phyloP scores from a whole-genome alignment of 1,140 invertebrate genomes.

The Drosophila pallidifrons region DNA sequence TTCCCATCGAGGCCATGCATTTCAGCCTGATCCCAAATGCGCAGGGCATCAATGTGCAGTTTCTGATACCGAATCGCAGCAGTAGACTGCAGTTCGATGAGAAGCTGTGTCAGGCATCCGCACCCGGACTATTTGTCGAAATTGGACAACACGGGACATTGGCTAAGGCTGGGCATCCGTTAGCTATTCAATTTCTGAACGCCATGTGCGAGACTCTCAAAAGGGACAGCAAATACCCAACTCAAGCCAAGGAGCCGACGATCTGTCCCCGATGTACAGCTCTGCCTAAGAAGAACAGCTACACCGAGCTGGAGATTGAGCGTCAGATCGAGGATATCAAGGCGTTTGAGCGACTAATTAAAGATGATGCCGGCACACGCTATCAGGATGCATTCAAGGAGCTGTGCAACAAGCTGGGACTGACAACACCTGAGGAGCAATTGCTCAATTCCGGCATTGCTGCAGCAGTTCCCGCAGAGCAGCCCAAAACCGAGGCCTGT shows the following conservation, averaged over 20 bases:
- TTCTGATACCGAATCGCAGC: conserved; percentile 23
- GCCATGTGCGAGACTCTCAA: conserved; percentile 44
- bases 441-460: not conserved
- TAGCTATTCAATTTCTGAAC: conserved; percentile 54
- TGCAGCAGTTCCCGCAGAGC: not conserved
- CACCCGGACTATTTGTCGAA: conserved; percentile 32
- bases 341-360: conserved; percentile 34
- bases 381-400: conserved; percentile 63
- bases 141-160: not conserved
- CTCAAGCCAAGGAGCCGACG: conserved; percentile 1
- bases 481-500: not conserved
- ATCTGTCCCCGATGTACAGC: conserved; percentile 38
- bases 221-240: conserved; percentile 32
- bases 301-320: conserved; percentile 66
- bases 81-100: conserved; percentile 1
- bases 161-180: conserved; percentile 11
- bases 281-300: conserved; percentile 35
- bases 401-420: conserved; percentile 56
- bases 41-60: conserved; percentile 53
- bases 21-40: conserved; percentile 48
- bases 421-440: conserved; percentile 27
- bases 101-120: conserved; percentile 12
- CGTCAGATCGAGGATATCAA: conserved; percentile 69
- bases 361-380: conserved; percentile 23
- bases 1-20: conserved; percentile 41